Base-by-base conservation (phyloP, 2,113 vertebrate species). In the Antennarius striatus region DNA sequence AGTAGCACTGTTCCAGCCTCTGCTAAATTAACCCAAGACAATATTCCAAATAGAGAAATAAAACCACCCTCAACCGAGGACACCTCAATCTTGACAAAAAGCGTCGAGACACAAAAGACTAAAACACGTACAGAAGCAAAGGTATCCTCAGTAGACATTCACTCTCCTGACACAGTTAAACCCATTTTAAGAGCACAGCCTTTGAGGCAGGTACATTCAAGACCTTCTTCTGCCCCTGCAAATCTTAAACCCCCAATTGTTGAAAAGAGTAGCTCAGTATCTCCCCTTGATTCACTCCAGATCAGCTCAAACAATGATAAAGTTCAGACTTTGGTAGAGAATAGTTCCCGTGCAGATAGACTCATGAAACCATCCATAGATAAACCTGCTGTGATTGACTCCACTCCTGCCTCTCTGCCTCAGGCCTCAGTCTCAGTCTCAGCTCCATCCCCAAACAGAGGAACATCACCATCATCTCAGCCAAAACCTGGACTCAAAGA, bases 321-420 rank as follows among this genome's bases (percentile, higher is more conserved):
- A 53, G 56, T 42, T 73, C 69, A 79, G 75, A 13, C 55, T 52
- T 45, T 56, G 2, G 72, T 70, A 71, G 79, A 75, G 49, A 83
- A 16, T 43, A 60, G 15, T 65, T 75, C 64, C 45, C 68, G 71
- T 42, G 39, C 75, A 86, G 84, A 86, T 75, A 79, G 69, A 84
- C 79, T 72, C 59, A 87, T 91, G 62, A 88, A 86, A 80, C 52
- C 84, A 1, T 58, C 80, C 73, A 29, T 86, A 81, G 73, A 70
- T 69, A 79, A 86, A 83, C 75, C 62, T 16, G 69, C 85, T 89
- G 73, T 85, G 80, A 88, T 68, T 86, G 88, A 90, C 76, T 81
- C 82, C 86, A 42, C 80, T 88, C 87, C 85, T 88, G 76, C 86
- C 85, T 83, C 81, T 86, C 52, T 89, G 90, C 88, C 86, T 85